Percentiles rank a stretch among this genome's conserved stretches.
Conservation (phyloP, 2,797 vertebrate genomes). For the Cyclopterus lumpus region DNA sequence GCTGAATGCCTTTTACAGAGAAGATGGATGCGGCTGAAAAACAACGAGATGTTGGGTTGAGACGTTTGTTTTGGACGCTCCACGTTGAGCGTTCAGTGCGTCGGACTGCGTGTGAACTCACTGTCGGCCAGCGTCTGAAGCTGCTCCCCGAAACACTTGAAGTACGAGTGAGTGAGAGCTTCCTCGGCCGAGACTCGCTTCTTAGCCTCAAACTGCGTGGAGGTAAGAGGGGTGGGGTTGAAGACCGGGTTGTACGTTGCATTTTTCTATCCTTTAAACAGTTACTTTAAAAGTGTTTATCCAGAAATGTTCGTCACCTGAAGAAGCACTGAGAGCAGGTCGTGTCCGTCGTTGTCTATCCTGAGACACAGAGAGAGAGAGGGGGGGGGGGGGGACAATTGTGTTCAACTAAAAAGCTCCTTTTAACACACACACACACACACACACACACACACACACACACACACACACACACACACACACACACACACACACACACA, state of each 20-base stretch:
- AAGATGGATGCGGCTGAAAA: constrained; percentile 84
- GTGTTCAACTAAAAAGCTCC: no score
- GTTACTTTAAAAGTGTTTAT: neutral
- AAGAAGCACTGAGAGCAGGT: constrained; percentile 82
- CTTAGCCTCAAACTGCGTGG: constrained; percentile 84
- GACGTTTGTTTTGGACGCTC: neutral
- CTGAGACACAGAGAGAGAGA: constrained; percentile 69
- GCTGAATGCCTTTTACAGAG: constrained; percentile 85
- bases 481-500: no score
- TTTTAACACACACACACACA: no score
- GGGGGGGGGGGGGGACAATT: no score
- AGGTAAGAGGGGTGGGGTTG: neutral
- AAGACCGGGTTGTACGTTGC: neutral
- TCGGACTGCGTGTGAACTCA: constrained; percentile 67
- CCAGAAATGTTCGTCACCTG: constrained; percentile 70
- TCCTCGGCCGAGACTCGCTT: constrained; percentile 83
- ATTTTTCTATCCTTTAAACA: neutral
- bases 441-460: no score
- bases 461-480: no score
- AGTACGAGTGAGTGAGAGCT: constrained; percentile 81
- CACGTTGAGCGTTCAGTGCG: neutral
- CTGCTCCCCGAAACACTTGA: constrained; percentile 82
- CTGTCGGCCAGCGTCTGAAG: constrained; percentile 84
- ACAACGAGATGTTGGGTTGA: constrained; percentile 6
- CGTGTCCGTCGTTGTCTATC: constrained; percentile 87